Evolutionary conservation across 2,888 invertebrate genomes (phyloP).

Genomic region (Smittia sp.): DNA sequence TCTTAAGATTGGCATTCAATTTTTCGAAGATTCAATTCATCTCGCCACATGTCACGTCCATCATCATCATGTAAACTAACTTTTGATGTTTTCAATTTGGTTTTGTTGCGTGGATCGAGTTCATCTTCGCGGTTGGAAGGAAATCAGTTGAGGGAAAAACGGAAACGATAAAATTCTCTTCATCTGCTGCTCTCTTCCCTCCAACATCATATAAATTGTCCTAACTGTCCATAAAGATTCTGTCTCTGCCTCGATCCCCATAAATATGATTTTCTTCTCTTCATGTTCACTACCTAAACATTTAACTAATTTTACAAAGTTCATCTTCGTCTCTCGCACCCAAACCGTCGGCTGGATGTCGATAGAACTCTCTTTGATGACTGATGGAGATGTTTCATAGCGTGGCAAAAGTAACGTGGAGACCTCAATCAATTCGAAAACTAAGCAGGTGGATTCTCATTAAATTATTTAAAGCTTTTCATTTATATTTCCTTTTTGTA

Average conservation of each 20-base stretch:
- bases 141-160: too few species aligned
- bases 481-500: not conserved
- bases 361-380: too few species aligned
- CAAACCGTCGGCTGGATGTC: not conserved
- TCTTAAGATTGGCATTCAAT: conserved; percentile 18
- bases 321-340: not conserved
- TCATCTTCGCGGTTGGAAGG: too few species aligned
- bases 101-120: too few species aligned
- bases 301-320: conserved; percentile 32
- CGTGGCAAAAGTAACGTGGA: too few species aligned
- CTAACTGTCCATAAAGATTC: not conserved
- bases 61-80: too few species aligned
- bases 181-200: not conserved
- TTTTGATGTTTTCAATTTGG: too few species aligned
- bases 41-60: too few species aligned
- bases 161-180: too few species aligned
- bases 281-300: conserved; percentile 34
- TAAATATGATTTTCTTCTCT: conserved; percentile 16
- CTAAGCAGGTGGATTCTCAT: not conserved
- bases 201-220: conserved; percentile 2
- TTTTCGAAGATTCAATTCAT: too few species aligned
- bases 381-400: too few species aligned
- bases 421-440: not conserved
- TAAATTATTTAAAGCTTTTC: conserved; percentile 15
- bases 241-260: not conserved